Evolutionary conservation across 2,113 vertebrate species (phyloP).

Genomic region (Bufo gargarizans): DNA sequence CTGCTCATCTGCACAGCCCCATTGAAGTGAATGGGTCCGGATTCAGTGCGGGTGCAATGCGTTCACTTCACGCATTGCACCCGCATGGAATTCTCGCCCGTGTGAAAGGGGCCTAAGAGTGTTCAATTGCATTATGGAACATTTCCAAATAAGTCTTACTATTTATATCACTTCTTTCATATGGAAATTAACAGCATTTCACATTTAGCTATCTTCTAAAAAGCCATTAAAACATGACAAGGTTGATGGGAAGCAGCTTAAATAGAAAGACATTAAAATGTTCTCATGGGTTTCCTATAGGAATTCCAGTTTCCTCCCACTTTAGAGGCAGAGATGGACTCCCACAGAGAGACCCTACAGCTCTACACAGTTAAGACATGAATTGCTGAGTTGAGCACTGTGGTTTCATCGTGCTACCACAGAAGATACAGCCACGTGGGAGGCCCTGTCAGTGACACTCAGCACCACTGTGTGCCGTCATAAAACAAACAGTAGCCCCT

Average conservation of each 20-base stretch:
- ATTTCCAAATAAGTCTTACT: too few species aligned
- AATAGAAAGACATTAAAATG: background rate
- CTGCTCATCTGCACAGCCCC: too few species aligned
- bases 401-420: constrained; percentile 24
- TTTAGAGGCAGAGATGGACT: background rate
- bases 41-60: too few species aligned
- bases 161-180: too few species aligned
- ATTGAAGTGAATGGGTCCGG: too few species aligned
- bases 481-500: background rate
- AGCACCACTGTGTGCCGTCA: background rate
- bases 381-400: constrained; percentile 25
- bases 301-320: background rate
- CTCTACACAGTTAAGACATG: background rate
- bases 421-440: background rate
- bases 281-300: background rate
- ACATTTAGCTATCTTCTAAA: too few species aligned
- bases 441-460: constrained; percentile 18
- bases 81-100: too few species aligned
- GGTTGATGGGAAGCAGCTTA: background rate
- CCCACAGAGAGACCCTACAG: constrained; percentile 6
- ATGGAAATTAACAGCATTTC: too few species aligned
- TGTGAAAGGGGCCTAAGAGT: too few species aligned
- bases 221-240: background rate
- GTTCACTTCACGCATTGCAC: too few species aligned
- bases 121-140: too few species aligned